Evolutionary conservation across 2,888 invertebrate species (phyloP).

Genomic region (Dendrolimus pini): DNA sequence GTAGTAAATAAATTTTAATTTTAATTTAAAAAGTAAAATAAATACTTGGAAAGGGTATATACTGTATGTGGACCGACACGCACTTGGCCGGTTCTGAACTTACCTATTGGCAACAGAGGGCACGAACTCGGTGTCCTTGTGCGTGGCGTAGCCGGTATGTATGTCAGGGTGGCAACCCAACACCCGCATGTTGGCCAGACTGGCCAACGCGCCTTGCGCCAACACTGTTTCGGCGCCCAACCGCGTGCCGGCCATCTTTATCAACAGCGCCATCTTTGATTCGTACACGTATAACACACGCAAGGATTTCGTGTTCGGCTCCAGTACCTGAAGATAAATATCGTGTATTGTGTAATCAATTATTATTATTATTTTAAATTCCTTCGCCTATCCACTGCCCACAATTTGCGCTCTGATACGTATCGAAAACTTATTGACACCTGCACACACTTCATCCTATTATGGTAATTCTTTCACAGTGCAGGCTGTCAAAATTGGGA

Average conservation of each 20-base stretch:
- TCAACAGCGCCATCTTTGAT: constrained; percentile 88
- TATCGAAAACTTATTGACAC: too few relatives aligned
- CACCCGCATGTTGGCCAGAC: constrained; percentile 79
- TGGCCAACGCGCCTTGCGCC: constrained; percentile 85
- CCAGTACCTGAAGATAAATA: constrained; percentile 63
- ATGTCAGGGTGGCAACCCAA: constrained; percentile 85
- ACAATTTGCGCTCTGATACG: too few relatives aligned
- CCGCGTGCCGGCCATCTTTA: constrained; percentile 81
- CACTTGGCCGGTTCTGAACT: not conserved
- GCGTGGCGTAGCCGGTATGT: constrained; percentile 29
- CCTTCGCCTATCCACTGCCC: too few relatives aligned
- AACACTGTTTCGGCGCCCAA: constrained; percentile 83
- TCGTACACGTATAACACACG: constrained; percentile 90
- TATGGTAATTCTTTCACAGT: too few relatives aligned
- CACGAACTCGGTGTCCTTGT: constrained; percentile 38
- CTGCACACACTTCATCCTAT: too few relatives aligned
- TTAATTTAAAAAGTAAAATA: too few relatives aligned
- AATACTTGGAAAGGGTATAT: too few relatives aligned
- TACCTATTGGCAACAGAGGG: constrained; percentile 48
- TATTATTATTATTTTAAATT: too few relatives aligned
- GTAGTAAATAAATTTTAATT: too few relatives aligned
- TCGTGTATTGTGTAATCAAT: not conserved
- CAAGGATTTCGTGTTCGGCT: constrained; percentile 80
- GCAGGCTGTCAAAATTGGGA: too few relatives aligned
- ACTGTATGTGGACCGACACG: too few relatives aligned